Conservation (phyloP, 2,888 invertebrate genomes). For the Tinea trinotella region DNA sequence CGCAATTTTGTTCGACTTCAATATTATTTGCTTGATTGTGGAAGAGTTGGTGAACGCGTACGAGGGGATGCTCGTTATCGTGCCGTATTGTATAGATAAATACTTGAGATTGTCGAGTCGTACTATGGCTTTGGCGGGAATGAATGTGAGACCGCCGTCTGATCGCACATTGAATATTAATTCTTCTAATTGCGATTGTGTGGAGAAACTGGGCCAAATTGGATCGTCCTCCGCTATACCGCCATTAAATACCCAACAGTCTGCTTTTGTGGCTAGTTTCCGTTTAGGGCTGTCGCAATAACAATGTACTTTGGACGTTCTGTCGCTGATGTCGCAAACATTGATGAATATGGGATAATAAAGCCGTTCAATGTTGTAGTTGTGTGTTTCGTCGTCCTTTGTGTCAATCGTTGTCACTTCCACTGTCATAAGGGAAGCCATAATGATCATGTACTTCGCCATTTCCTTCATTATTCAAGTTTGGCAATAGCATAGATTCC, state of each 20-base stretch:
- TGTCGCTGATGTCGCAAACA: slow-evolving; percentile 58
- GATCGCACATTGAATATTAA: slow-evolving; percentile 80
- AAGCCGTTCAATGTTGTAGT: slow-evolving; percentile 44
- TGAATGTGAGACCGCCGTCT: slow-evolving; percentile 78
- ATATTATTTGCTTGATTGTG: slow-evolving; percentile 76
- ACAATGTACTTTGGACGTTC: slow-evolving; percentile 61
- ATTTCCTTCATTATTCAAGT: slow-evolving; percentile 43
- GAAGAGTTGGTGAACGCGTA: slow-evolving; percentile 84
- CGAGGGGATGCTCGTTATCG: slow-evolving; percentile 78
- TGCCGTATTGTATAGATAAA: slow-evolving; percentile 80
- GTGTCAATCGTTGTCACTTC: slow-evolving; percentile 54
- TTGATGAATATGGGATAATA: slow-evolving; percentile 57
- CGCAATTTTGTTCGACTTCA: slow-evolving; percentile 79
- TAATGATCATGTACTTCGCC: slow-evolving; percentile 51
- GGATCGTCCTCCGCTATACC: slow-evolving; percentile 76
- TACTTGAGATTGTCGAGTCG: slow-evolving; percentile 78
- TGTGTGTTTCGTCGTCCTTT: slow-evolving; percentile 45
- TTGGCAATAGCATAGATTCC: background rate
- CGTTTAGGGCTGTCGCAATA: slow-evolving; percentile 61
- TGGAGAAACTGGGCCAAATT: slow-evolving; percentile 81
- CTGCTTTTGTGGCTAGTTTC: slow-evolving; percentile 76
- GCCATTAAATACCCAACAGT: slow-evolving; percentile 80
- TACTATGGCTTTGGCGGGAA: slow-evolving; percentile 79
- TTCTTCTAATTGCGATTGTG: slow-evolving; percentile 78
- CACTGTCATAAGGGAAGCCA: slow-evolving; percentile 54